A percentile compares a stretch with the other conserved stretches of the same genome.
Conservation (phyloP, 1,140 invertebrate genomes). For the Conus betulinus region DNA sequence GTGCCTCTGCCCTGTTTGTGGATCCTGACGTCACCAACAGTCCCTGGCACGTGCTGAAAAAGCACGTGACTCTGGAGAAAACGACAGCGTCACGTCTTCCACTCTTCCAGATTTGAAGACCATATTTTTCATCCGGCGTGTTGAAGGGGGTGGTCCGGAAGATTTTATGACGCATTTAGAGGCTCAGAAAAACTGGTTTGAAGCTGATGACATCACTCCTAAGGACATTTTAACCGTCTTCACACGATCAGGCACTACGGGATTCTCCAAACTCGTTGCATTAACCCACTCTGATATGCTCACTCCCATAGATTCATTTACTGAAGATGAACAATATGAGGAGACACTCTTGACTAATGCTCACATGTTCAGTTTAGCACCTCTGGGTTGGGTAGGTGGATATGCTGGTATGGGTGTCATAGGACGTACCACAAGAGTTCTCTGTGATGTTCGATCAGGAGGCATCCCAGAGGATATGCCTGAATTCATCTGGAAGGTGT, state of each 20-base stretch:
- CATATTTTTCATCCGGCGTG: neutral
- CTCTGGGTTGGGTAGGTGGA: neutral
- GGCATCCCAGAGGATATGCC: conserved; percentile 1
- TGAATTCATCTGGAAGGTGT: neutral
- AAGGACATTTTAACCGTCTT: neutral
- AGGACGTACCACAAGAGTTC: neutral
- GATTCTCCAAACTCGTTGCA: conserved; percentile 11
- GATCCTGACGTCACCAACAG: conserved; percentile 22
- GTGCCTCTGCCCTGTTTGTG: conserved; percentile 2
- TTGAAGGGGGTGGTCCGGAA: neutral
- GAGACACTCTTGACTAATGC: too few relatives aligned
- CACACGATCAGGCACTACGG: neutral
- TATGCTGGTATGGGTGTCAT: neutral
- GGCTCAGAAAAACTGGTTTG: neutral
- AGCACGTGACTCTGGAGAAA: neutral
- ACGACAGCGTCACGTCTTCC: neutral
- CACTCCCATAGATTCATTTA: neutral
- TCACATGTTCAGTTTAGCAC: neutral
- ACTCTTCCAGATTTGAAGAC: neutral
- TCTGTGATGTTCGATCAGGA: neutral
- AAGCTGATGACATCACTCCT: neutral
- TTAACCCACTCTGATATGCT: neutral
- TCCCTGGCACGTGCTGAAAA: conserved; percentile 7
- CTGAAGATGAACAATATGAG: neutral
- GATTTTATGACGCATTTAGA: neutral